Evolutionary conservation across 2,797 vertebrate genomes (phyloP), one percentile per base, ranked within the genome.

Genomic region (Hybognathus amarus): DNA sequence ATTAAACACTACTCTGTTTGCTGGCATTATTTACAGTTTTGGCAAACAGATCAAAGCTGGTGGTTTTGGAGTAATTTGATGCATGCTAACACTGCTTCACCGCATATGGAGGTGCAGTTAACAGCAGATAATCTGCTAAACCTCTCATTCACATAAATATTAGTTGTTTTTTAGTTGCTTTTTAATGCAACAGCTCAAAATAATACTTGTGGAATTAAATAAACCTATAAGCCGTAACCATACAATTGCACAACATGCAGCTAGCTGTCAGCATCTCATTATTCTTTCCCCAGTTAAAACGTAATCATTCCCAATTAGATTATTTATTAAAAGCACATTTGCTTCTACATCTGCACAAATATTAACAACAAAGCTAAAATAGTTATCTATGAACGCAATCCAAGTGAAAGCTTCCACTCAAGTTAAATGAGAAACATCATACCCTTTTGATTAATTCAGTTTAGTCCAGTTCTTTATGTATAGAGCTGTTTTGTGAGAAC

Each of bases 51-150:
- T 85, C 71, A 84, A 79, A 83, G 77, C 64, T 78, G 47, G 77
- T 82, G 79, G 36, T 79, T 85, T 83, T 82, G 63, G 87, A 89
- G 69, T 81, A 47, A 83, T 88, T 87, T 84, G 50, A 75, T 15
- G 79, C 70, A 63, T 33, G 67, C 52, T 73, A 36, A 66, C 80
- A 59, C 70, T 50, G 47, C 18, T 20, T 45, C 24, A 76, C 18
- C 36, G 15, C n/a, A 24, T 36, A 45, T 61, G 40, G 30, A 70
- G 22, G 52, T 77, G n/a, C 24, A 56, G 77, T 81, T 84, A 78
- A 70, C 67, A 77, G 27, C 38, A 73, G 56, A 73, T 73, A 56
- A 22, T 71, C 38, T 45, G 11, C 74, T 20, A 40, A 77, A n/a
- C 30, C 50, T 61, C 61, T 24, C 61, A 59, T 64, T 73, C 47